Evolutionary conservation across 2,888 invertebrate genomes (phyloP).

Genomic region (Teleogryllus oceanicus): DNA sequence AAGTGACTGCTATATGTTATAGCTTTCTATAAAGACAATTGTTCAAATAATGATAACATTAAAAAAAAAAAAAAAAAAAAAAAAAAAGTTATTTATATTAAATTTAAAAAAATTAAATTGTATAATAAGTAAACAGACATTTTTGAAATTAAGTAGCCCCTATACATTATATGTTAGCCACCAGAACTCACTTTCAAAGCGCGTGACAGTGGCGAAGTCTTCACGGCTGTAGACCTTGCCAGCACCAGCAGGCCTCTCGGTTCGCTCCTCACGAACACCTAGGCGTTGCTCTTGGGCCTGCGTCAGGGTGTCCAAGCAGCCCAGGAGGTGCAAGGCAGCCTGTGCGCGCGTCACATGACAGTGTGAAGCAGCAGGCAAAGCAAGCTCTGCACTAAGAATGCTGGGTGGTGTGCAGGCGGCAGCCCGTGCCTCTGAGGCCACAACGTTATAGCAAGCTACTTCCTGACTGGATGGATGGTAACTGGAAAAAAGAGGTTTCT

Average conservation of each 20-base stretch:
- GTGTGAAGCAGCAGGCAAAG: conserved; percentile 68
- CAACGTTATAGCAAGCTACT: conserved; percentile 77
- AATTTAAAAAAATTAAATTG: too few species aligned
- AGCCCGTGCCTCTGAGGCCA: conserved; percentile 65
- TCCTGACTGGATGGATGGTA: conserved; percentile 57
- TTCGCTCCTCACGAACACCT: conserved; percentile 50
- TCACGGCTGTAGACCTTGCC: conserved; percentile 69
- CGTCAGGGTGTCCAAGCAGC: conserved; percentile 84
- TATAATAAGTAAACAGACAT: too few species aligned
- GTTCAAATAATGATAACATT: too few species aligned
- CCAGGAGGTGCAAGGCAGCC: conserved; percentile 84
- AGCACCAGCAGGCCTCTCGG: conserved; percentile 50
- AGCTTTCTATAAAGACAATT: too few species aligned
- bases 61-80: too few species aligned
- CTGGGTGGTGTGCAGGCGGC: conserved; percentile 29
- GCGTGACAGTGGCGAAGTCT: conserved; percentile 76
- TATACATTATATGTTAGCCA: too few species aligned
- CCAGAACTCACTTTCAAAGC: conserved; percentile 72
- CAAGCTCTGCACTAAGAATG: conserved; percentile 71
- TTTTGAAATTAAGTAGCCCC: too few species aligned
- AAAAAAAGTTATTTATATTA: too few species aligned
- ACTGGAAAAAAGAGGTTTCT: conserved; percentile 39
- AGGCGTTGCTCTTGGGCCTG: conserved; percentile 69
- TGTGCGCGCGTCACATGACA: conserved; percentile 77
- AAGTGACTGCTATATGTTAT: too few species aligned